Evolutionary conservation across 2,888 invertebrate species (phyloP).

Genomic region (Microchrysa polita): DNA sequence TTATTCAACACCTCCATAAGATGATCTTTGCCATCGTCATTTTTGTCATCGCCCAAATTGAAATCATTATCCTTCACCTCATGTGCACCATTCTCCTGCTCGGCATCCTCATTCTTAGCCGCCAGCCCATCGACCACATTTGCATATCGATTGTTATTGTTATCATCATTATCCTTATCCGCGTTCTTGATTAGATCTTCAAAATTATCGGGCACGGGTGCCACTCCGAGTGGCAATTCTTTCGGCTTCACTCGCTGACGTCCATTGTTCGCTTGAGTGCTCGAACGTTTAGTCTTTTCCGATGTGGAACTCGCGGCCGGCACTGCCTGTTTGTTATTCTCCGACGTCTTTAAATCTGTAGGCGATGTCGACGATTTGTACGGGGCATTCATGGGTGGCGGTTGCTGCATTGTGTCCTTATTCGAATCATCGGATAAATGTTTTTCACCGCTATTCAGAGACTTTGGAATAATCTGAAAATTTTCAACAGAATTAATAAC

Average conservation of each 20-base stretch:
- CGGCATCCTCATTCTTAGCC: constrained; percentile 49
- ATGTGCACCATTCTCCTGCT: constrained; percentile 62
- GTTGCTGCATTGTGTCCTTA: constrained; percentile 50
- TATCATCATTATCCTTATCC: constrained; percentile 52
- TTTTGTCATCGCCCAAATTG: constrained; percentile 56
- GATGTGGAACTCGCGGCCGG: constrained; percentile 48
- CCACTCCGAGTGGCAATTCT: constrained; percentile 60
- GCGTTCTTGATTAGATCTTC: constrained; percentile 58
- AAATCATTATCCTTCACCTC: constrained; percentile 61
- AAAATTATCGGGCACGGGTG: constrained; percentile 62
- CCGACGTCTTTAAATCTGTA: constrained; percentile 44
- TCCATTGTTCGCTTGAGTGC: constrained; percentile 54
- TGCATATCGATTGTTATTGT: constrained; percentile 61
- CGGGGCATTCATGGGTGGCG: constrained; percentile 58
- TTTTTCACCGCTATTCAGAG: constrained; percentile 51
- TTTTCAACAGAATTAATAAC: constrained; percentile 65
- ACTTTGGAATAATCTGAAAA: constrained; percentile 64
- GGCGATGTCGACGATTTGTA: constrained; percentile 54
- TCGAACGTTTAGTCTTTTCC: constrained; percentile 57
- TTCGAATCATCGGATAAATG: constrained; percentile 42
- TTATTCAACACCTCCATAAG: constrained; percentile 55
- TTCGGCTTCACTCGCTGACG: constrained; percentile 54
- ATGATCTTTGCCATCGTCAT: constrained; percentile 49
- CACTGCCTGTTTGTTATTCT: constrained; percentile 53
- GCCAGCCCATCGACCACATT: constrained; percentile 57